A percentile compares a stretch with the other conserved stretches of the same genome.
Evolutionary conservation across 2,797 vertebrate genomes (phyloP).

Genomic region (Danio choprae): DNA sequence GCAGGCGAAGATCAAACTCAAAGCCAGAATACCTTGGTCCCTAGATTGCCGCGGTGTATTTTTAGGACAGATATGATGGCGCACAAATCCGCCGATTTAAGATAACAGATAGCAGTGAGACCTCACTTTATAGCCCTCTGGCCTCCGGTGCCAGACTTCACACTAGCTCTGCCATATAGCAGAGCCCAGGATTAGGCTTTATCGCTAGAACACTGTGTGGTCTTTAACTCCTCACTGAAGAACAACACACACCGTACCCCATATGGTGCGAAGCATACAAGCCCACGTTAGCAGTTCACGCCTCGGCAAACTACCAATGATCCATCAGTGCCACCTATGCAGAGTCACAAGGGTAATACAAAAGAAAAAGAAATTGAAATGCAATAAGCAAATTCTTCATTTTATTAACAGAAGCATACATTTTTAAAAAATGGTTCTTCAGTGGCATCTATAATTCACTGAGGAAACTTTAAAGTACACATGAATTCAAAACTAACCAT

Average conservation of each 20-base stretch:
- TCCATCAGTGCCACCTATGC: constrained; percentile 20
- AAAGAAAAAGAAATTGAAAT: not conserved
- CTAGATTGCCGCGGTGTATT: constrained; percentile 50
- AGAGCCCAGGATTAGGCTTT: constrained; percentile 35
- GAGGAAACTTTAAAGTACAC: too few relatives aligned
- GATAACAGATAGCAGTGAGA: constrained; percentile 43
- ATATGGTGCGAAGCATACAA: constrained; percentile 23
- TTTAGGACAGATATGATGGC: constrained; percentile 52
- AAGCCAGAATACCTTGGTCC: constrained; percentile 23
- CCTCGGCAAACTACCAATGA: not conserved
- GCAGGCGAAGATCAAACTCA: constrained; percentile 19
- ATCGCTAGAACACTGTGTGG: not conserved
- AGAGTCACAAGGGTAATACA: not conserved
- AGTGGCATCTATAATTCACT: too few relatives aligned
- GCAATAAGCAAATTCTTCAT: not conserved
- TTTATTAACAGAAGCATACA: not conserved
- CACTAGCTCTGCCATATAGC: constrained; percentile 7
- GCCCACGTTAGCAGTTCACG: constrained; percentile 21
- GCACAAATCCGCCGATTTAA: constrained; percentile 55
- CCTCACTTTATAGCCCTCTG: constrained; percentile 25
- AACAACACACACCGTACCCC: not conserved
- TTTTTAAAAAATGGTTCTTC: too few relatives aligned
- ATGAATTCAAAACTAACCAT: too few relatives aligned
- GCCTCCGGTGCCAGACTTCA: constrained; percentile 17
- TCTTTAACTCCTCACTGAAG: constrained; percentile 20